Conservation (phyloP, 2,888 invertebrate genomes). For the Caenorhabditis becei region DNA sequence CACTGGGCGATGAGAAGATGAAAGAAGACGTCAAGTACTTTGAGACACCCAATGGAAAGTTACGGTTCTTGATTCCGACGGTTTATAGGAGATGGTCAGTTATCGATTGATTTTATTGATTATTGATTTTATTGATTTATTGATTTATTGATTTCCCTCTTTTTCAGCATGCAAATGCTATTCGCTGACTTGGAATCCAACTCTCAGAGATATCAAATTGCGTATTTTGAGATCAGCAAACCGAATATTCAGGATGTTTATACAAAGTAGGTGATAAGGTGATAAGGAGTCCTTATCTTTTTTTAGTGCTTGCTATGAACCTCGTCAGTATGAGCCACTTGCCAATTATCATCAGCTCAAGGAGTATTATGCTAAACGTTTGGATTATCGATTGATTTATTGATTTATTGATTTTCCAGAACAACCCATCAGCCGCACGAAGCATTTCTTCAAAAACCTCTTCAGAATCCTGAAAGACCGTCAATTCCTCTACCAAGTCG, state of each 20-base stretch:
- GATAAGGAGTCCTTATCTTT: background rate
- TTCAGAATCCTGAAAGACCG: slow-evolving; percentile 26
- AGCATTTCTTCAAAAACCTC: slow-evolving; percentile 28
- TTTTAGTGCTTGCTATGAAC: slow-evolving; percentile 45
- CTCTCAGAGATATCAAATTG: slow-evolving; percentile 9
- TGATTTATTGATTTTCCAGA: too few species aligned
- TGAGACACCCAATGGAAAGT: slow-evolving; percentile 51
- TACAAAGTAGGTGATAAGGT: slow-evolving; percentile 34
- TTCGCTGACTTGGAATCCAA: slow-evolving; percentile 6
- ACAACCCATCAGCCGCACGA: background rate
- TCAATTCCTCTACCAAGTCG: slow-evolving; percentile 20
- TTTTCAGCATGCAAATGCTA: slow-evolving; percentile 29
- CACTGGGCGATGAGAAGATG: slow-evolving; percentile 18
- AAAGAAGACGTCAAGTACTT: slow-evolving; percentile 20
- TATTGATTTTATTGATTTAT: slow-evolving; percentile 28
- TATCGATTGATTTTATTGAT: background rate
- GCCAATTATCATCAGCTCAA: slow-evolving; percentile 29
- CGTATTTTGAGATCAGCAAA: slow-evolving; percentile 30
- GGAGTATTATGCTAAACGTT: slow-evolving; percentile 14
- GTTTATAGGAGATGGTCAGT: slow-evolving; percentile 26
- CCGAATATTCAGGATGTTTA: slow-evolving; percentile 50
- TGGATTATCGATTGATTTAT: too few species aligned
- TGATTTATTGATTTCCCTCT: background rate
- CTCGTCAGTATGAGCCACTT: slow-evolving; percentile 26
- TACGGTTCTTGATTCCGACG: slow-evolving; percentile 34